Base-by-base conservation (phyloP, 1,140 invertebrate species). In the Drosophila kanapiae region DNA sequence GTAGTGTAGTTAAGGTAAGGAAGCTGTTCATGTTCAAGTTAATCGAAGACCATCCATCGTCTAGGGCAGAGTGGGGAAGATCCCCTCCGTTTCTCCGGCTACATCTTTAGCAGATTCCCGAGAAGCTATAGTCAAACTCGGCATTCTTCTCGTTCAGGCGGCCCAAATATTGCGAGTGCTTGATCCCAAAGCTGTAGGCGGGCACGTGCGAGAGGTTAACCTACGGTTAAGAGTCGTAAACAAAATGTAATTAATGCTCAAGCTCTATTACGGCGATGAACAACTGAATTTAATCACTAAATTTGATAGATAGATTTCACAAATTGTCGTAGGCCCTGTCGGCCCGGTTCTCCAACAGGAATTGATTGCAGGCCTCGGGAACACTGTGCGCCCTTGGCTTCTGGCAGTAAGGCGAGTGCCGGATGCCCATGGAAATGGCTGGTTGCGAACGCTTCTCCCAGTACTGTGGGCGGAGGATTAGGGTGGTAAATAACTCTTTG, bases 171-270 rank as follows among this genome's bases (percentile, higher is more conserved):
- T 95, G 96, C 2, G 97, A 97, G 92, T 98, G 97, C 86, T 96
- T 96, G 75, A 98, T 98, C 49, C 97, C 97, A 93, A 98, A 98
- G 67, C 95, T 96, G 83, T 95, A 96, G 29, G 95, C 94, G 54
- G 96, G 96, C 64, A 94, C 93, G 72, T 94, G 93, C 56, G 95
- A 94, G 53, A 95, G 81, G 68, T 94, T 86, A 40, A 95, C 93
- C 95, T 95, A 76, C 43, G 93, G 87, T 2, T 18, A 33, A 37
- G 6, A 43, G 58, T 27, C 10, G 48, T n/a, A n/a, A 9, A 8
- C 1, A 63, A 18, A 2, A 42, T 7, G n/a, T 8, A 58, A 31
- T 48, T 29, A 4, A 48, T 16, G 0, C 13, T 13, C 33, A 14
- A 37, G 40, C 7, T 10, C 6, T n/a, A 38, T 7, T 23, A 38